Evolutionary conservation across 2,113 vertebrate species (phyloP), one percentile per base, ranked within the genome.

Genomic region (Colaptes auratus): DNA sequence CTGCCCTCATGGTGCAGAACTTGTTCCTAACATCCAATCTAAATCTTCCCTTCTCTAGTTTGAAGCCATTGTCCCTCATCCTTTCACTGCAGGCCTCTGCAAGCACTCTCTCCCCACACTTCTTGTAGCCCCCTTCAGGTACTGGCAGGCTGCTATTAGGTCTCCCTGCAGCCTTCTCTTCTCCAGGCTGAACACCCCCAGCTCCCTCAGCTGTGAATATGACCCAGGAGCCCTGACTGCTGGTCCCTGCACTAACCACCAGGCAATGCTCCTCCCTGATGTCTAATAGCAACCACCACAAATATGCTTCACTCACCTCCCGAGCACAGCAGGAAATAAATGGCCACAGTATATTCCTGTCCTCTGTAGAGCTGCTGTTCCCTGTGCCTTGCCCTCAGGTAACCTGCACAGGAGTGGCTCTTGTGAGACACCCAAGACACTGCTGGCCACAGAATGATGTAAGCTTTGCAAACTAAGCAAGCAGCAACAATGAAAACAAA

Each of bases 291-390:
- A 95, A 31, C 82, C 80, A 65, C 93, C 95, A 88, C 87, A 95
- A 95, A 88, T 90, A 84, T 84, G 67, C 75, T 79, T 90, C 86
- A 27, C 91, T 91, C 89, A 36, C 89, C 81, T 89, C 60, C 72
- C 25, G 5, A 77, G 76, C 88, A 64, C 61, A 35, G 91, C 13
- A 92, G 89, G 89, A 95, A 96, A 95, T 90, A 92, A 96, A 96
- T 14, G 53, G 87, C 72, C 74, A 56, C 94, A 95, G 89, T 96
- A 81, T 95, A 59, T 79, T 89, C 4, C 0, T 78, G 71, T 81
- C 63, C 71, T 96, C 88, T 95, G 89, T 91, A 28, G 67, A 61
- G 85, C 85, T 94, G 94, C 93, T 97, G 91, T 95, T 96, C 85
- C 39, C 73, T 1, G 65, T 35, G 46, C 1, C 5, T 19, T 75